A percentile compares a stretch with the other conserved stretches of the same genome.
phyloP scores from a whole-genome alignment of 2,888 invertebrate species.

The Aethes cnicana region DNA sequence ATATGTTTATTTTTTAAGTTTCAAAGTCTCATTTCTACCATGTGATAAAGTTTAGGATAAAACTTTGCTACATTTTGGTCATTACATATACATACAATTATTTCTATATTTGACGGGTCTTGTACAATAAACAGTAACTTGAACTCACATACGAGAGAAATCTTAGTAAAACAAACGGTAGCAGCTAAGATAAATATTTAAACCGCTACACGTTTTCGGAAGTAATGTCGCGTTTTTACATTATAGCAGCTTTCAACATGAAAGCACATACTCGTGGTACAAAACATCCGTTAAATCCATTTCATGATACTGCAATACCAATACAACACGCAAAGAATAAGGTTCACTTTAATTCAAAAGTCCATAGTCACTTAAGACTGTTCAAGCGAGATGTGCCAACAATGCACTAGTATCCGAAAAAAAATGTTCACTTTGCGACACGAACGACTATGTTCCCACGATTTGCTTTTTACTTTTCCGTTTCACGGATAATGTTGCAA shows the following conservation, averaged over 20 bases:
- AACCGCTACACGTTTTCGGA: conserved; percentile 25
- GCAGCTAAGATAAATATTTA: background rate
- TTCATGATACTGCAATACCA: background rate
- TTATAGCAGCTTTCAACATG: conserved; percentile 3
- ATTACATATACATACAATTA: no score
- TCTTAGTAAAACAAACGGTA: conserved; percentile 20
- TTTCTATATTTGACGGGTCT: no score
- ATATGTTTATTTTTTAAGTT: no score
- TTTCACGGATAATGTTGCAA: conserved; percentile 59
- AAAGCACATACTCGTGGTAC: conserved; percentile 5
- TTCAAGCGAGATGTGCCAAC: conserved; percentile 25
- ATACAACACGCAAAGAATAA: background rate
- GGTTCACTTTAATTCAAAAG: background rate
- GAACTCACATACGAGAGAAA: no score
- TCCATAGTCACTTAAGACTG: background rate
- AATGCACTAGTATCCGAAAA: conserved; percentile 44
- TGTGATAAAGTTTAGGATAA: no score
- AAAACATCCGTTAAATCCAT: background rate
- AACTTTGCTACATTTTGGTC: no score
- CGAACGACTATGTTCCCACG: conserved; percentile 36
- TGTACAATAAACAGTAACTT: no score
- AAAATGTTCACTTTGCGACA: conserved; percentile 51
- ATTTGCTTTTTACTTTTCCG: conserved; percentile 40
- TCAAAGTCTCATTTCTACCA: no score
- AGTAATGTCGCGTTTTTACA: conserved; percentile 14